These are phyloP conservation scores for Rhingia campestris DNA, from an alignment of 2,888 invertebrate species.

Conservation along the genomic window DNA sequence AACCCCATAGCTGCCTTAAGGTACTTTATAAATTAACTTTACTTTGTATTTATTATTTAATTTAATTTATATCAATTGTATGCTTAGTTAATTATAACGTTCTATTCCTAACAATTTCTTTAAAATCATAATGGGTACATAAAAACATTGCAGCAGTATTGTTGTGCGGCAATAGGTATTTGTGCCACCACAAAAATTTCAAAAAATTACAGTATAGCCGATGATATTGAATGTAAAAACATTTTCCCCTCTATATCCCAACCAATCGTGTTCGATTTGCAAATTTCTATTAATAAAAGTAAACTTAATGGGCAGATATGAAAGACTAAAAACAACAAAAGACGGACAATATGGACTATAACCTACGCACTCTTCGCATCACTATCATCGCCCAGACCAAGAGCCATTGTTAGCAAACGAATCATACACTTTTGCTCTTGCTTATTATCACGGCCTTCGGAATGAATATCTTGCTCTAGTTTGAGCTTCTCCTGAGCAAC, in stretches of 20 bases:
- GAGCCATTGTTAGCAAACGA: conserved; percentile 89
- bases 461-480: conserved; percentile 92
- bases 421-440: conserved; percentile 91
- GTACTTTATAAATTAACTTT: conserved; percentile 45
- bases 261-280: no score
- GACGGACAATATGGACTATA: background rate
- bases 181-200: no score
- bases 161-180: no score
- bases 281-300: no score
- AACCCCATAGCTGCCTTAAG: background rate
- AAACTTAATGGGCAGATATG: background rate
- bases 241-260: no score
- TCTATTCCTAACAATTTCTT: conserved; percentile 9
- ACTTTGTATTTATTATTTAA: conserved; percentile 22
- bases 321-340: background rate
- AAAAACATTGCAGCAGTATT: background rate
- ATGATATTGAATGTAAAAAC: no score
- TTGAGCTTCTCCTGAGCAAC: conserved; percentile 95
- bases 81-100: background rate
- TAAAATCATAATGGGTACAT: conserved; percentile 21
- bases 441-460: conserved; percentile 83
- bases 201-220: no score
- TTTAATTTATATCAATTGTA: background rate
- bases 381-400: conserved; percentile 84
- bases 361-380: conserved; percentile 21